Percentiles rank a stretch among this genome's conserved stretches.
phyloP scores from a whole-genome alignment of 2,113 vertebrate genomes.

The Tyrannus savana region DNA sequence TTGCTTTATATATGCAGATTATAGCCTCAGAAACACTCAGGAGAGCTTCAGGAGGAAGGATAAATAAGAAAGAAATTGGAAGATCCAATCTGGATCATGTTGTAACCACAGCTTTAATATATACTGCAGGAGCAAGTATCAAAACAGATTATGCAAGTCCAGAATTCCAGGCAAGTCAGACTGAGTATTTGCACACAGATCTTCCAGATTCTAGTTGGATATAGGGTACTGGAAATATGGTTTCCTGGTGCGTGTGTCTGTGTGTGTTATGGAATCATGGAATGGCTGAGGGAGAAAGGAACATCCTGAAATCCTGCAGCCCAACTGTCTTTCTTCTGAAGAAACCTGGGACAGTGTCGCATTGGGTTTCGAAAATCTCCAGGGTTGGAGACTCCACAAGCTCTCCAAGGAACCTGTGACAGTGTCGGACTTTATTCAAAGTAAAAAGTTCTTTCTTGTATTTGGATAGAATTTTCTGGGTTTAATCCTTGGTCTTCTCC shows the following conservation, averaged over 20 bases:
- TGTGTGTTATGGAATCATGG: background rate
- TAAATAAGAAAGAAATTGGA: background rate
- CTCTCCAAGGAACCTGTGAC: background rate
- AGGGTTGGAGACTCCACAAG: background rate
- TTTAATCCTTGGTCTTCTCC: background rate
- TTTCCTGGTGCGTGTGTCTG: background rate
- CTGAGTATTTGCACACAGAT: background rate
- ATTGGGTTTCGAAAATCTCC: background rate
- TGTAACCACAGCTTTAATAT: background rate
- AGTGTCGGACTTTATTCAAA: background rate
- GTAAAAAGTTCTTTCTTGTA: background rate
- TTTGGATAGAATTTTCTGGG: background rate
- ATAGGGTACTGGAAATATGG: background rate
- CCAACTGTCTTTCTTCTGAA: background rate
- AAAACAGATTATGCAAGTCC: background rate
- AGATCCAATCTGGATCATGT: background rate
- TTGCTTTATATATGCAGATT: background rate
- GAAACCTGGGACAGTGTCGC: background rate
- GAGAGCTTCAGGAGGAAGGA: background rate
- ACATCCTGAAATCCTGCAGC: background rate
- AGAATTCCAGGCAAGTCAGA: background rate
- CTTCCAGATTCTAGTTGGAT: background rate
- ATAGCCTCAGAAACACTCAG: background rate
- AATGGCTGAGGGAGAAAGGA: background rate
- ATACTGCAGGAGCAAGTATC: background rate